These are phyloP conservation scores for Clavelina lepadiformis DNA, from an alignment of 23 tunicate species.

Conservation along the genomic window DNA sequence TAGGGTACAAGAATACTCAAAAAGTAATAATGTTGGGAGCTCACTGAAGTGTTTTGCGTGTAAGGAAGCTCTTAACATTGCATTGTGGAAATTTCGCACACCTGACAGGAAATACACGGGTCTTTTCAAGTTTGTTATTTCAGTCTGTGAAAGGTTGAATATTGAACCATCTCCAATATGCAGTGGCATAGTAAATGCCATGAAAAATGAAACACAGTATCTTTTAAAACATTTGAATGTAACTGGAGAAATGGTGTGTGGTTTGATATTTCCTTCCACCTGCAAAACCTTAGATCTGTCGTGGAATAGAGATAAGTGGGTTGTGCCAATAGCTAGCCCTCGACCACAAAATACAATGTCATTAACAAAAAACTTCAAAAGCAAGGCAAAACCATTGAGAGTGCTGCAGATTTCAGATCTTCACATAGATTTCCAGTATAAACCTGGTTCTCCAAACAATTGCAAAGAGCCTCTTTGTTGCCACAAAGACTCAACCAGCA, in stretches of 20 bases:
- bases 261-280: conserved; percentile 54
- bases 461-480: conserved; percentile 92
- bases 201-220: conserved; percentile 46
- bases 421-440: conserved; percentile 68
- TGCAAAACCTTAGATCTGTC: conserved; percentile 52
- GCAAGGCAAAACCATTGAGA: conserved; percentile 17
- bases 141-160: conserved; percentile 26
- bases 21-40: too few species aligned
- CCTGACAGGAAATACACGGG: conserved; percentile 72
- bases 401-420: conserved; percentile 90
- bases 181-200: conserved; percentile 53
- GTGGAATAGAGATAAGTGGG: conserved; percentile 80
- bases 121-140: conserved; percentile 30
- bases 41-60: conserved; percentile 51
- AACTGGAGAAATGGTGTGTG: conserved; percentile 59
- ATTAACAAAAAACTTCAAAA: not conserved
- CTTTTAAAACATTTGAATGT: conserved; percentile 32
- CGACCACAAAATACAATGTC: not conserved
- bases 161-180: conserved; percentile 52
- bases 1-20: too few species aligned
- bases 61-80: conserved; percentile 30
- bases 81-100: conserved; percentile 59
- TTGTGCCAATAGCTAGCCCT: conserved; percentile 58
- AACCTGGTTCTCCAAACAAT: conserved; percentile 39
- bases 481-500: conserved; percentile 1